phyloP scores from a whole-genome alignment of 1,140 invertebrate genomes.

The Lasaia peninsularis region DNA sequence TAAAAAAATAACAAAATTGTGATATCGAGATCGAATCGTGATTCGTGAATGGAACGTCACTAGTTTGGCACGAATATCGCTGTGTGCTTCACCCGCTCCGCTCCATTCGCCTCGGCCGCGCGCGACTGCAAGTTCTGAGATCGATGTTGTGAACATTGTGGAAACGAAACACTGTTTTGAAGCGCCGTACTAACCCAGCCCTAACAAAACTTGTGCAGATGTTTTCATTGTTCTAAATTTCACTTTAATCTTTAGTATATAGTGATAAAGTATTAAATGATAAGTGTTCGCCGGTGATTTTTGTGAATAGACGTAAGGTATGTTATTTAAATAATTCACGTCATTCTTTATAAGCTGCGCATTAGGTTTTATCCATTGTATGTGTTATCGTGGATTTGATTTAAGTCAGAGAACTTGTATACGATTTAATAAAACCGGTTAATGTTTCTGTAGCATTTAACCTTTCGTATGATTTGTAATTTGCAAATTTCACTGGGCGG shows the following conservation, averaged over 20 bases:
- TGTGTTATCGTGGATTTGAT: constrained; percentile 18
- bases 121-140: constrained; percentile 60
- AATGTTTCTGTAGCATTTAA: background rate
- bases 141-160: constrained; percentile 65
- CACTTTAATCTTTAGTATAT: constrained; percentile 18
- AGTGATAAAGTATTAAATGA: constrained; percentile 17
- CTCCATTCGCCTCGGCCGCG: constrained; percentile 62
- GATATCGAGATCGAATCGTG: constrained; percentile 30
- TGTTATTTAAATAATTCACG: constrained; percentile 61
- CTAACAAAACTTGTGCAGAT: constrained; percentile 44
- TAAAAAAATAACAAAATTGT: background rate
- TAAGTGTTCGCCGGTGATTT: constrained; percentile 34
- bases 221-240: constrained; percentile 37
- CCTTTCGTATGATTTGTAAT: constrained; percentile 27
- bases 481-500: constrained; percentile 27
- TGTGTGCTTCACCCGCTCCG: constrained; percentile 43
- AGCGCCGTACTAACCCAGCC: constrained; percentile 57
- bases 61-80: constrained; percentile 41
- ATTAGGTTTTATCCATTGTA: constrained; percentile 31
- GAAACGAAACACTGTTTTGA: constrained; percentile 58
- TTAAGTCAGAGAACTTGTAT: background rate
- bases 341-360: constrained; percentile 58
- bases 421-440: constrained; percentile 4
- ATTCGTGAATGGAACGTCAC: constrained; percentile 44
- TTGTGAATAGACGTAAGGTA: constrained; percentile 48